Conservation (phyloP, 2,888 invertebrate species). For the Spilosoma lubricipeda region DNA sequence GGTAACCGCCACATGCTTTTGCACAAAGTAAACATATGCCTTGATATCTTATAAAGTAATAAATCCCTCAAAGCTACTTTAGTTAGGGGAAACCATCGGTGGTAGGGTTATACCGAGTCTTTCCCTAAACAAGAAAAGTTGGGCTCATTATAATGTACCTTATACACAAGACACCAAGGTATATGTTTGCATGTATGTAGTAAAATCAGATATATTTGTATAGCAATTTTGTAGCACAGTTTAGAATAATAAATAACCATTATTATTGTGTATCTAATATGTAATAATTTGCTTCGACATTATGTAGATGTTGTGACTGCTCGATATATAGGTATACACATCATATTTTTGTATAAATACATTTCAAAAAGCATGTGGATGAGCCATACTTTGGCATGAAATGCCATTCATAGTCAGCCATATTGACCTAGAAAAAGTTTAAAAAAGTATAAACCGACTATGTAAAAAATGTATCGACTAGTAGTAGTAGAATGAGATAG, state of each 20-base stretch:
- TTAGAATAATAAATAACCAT: constrained; percentile 36
- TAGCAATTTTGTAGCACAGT: constrained; percentile 56
- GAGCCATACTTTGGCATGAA: too few relatives aligned
- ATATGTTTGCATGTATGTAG: constrained; percentile 41
- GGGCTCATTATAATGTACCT: not conserved
- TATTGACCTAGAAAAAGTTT: too few relatives aligned
- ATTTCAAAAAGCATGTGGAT: too few relatives aligned
- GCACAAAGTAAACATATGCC: constrained; percentile 53
- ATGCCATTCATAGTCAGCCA: too few relatives aligned
- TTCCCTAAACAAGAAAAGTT: not conserved
- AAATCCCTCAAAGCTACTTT: not conserved
- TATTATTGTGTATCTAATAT: constrained; percentile 14
- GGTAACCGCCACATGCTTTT: constrained; percentile 80
- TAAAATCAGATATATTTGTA: constrained; percentile 49
- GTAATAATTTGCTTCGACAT: constrained; percentile 8
- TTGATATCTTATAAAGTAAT: constrained; percentile 27
- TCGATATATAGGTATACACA: constrained; percentile 16
- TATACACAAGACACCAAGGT: constrained; percentile 28
- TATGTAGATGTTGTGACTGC: constrained; percentile 14
- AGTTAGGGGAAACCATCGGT: too few relatives aligned
- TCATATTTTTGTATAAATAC: not conserved
- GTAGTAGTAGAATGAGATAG: too few relatives aligned
- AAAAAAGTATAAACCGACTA: too few relatives aligned
- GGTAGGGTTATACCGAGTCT: too few relatives aligned
- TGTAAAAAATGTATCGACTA: too few relatives aligned